Base-by-base conservation (phyloP, 2,113 vertebrate genomes). In the Stegastes partitus region DNA sequence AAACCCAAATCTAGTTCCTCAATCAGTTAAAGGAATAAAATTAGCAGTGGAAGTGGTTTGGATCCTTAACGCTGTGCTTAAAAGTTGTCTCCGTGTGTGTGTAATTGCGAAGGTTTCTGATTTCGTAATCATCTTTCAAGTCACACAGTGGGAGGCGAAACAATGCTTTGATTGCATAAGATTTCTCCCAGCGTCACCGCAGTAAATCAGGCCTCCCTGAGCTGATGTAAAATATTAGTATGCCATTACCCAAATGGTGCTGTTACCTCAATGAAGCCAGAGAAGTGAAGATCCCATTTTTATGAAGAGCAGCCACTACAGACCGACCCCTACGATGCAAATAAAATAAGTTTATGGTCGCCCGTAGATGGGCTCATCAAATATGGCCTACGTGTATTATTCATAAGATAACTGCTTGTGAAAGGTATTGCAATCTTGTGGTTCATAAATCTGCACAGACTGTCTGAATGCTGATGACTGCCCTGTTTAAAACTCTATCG, bases 161-260 rank as follows among this genome's bases (percentile, higher is more conserved):
- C 90, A 82, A 87, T 74, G 81, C 81, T 85, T 86, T 90, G 91
- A 93, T 93, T 94, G 87, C 87, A 53, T 82, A 86, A 88, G 86
- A 82, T 81, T 83, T 78, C 78, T 79, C 45, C 56, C 75, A 54
- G 82, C 85, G 75, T 82, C 50, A 16, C 76, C 0, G 74, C 87
- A 84, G 86, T 91, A 93, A 93, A 92, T 90, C 90, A 91, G 66
- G 16, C 12, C 84, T 90, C 87, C 85, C 90, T 56, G 66, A 78
- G 81, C 84, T 75, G 64, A 83, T 88, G 84, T 88, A 88, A 91
- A 91, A 93, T 91, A 93, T 94, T 92, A 93, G 75, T 88, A 87
- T 66, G 67, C 89, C 86, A 90, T 93, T 92, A 93, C 87, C 91
- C 87, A 93, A 94, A 94, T 82, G 82, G 74, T 81, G 84, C 79